Evolutionary conservation across 2,113 vertebrate genomes (phyloP).

Genomic region (Oncorhynchus masou): DNA sequence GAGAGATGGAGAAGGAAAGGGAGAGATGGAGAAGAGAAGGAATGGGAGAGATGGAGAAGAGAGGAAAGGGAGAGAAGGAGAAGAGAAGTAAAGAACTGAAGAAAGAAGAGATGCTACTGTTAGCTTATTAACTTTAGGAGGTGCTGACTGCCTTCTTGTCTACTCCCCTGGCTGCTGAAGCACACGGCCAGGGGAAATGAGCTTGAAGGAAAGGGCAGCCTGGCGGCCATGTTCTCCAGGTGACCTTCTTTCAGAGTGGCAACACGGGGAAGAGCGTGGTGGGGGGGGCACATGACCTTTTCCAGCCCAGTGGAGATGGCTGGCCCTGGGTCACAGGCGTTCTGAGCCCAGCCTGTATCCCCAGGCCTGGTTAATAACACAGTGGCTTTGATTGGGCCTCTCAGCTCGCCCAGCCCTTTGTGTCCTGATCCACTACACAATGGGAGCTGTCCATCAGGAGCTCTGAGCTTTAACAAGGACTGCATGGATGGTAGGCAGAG

Average conservation of each 20-base stretch:
- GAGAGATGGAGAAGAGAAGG: too few species aligned
- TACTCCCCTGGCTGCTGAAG: neutral
- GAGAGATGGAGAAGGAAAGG: too few species aligned
- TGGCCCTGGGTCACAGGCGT: neutral
- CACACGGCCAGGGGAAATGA: conserved; percentile 1
- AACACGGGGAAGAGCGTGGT: neutral
- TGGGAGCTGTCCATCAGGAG: conserved; percentile 13
- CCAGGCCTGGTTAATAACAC: conserved; percentile 23
- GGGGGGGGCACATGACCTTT: conserved; percentile 54
- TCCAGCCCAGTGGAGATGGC: conserved; percentile 25
- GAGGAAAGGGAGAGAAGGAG: too few species aligned
- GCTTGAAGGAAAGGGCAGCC: neutral
- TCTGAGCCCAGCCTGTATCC: neutral
- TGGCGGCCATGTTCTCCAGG: conserved; percentile 1
- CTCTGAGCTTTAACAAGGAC: conserved; percentile 4
- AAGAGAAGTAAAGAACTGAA: too few species aligned
- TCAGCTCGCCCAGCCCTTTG: neutral
- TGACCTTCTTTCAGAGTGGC: conserved; percentile 19
- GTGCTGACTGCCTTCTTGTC: neutral
- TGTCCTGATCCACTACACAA: neutral
- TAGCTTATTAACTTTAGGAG: neutral
- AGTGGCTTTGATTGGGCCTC: neutral
- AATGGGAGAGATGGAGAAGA: neutral
- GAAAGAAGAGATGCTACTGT: neutral
- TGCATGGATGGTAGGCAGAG: neutral